A percentile compares a stretch with the other conserved stretches of the same genome.
These are phyloP conservation scores for Pomacea canaliculata DNA, from an alignment of 2,888 invertebrate species.

Conservation along the genomic window DNA sequence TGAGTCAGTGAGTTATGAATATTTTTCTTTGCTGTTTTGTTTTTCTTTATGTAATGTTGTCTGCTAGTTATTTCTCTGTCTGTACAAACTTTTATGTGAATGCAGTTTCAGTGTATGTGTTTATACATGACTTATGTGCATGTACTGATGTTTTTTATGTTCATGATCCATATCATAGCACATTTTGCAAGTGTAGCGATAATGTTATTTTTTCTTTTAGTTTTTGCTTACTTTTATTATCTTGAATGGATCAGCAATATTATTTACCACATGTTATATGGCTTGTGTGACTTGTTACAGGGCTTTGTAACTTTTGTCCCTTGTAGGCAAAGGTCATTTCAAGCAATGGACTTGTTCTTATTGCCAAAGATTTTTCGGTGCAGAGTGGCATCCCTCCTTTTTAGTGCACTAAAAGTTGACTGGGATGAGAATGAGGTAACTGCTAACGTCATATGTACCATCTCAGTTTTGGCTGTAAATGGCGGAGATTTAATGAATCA, in stretches of 20 bases:
- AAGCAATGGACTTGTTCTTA: constrained; percentile 63
- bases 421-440: constrained; percentile 62
- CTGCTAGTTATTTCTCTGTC: no score
- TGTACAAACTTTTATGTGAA: no score
- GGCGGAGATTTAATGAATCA: background rate
- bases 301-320: background rate
- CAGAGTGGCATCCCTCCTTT: constrained; percentile 55
- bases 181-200: no score
- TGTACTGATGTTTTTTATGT: no score
- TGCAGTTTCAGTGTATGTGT: no score
- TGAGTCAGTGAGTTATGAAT: constrained; percentile 41
- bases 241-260: background rate
- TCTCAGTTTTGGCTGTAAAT: background rate
- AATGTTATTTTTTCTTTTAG: background rate
- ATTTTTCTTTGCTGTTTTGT: background rate
- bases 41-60: background rate
- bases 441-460: background rate
- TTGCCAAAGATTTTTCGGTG: constrained; percentile 60
- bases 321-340: constrained; percentile 47
- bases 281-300: no score
- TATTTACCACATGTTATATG: background rate
- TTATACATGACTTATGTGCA: no score
- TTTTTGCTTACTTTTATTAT: background rate
- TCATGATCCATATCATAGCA: no score
- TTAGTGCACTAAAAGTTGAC: constrained; percentile 66